Conservation (phyloP, 2,113 vertebrate genomes). For the Sakesphorus luctuosus region DNA sequence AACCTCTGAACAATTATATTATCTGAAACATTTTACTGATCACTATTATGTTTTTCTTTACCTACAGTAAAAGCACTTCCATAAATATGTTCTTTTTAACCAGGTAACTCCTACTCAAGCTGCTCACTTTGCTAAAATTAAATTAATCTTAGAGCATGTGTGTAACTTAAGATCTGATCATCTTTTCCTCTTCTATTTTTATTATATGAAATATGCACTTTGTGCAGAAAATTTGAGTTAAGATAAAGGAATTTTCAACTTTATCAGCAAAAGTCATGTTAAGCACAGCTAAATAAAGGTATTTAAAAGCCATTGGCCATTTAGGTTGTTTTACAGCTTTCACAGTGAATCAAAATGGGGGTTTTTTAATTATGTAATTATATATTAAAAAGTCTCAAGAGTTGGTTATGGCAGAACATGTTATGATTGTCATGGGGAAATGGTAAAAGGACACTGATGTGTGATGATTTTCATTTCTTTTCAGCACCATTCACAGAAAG, state of each 20-base stretch:
- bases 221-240: neutral
- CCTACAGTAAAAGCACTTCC: neutral
- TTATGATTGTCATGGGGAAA: rapidly evolving
- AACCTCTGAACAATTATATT: neutral
- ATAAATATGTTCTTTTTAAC: neutral
- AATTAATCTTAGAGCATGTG: neutral
- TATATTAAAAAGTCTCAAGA: neutral
- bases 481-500: neutral
- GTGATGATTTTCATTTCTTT: neutral
- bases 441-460: neutral
- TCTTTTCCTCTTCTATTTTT: neutral
- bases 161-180: neutral
- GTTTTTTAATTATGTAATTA: neutral
- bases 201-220: neutral
- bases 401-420: neutral
- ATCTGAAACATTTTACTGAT: neutral
- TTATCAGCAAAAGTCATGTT: neutral
- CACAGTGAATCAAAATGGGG: neutral
- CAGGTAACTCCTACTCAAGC: neutral
- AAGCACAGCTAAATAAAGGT: neutral
- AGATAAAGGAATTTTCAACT: neutral
- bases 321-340: neutral
- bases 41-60: neutral
- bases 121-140: neutral
- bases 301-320: neutral